phyloP scores from a whole-genome alignment of 2,113 vertebrate species.

The Entosphenus tridentatus region DNA sequence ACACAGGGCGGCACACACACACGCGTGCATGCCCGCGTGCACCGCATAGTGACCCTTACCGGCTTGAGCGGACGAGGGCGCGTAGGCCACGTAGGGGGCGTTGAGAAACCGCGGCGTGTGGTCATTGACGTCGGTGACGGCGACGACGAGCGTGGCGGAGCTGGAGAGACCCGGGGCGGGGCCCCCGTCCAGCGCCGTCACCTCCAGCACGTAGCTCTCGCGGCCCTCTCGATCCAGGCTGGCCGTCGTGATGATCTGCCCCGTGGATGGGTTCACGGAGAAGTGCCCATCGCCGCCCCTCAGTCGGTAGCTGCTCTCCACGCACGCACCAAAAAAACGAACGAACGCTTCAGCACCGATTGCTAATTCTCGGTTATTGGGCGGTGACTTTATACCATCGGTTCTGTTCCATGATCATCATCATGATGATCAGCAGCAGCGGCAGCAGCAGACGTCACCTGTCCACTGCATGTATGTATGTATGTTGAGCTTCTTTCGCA shows the following conservation, averaged over 20 bases:
- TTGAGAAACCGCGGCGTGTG: constrained; percentile 86
- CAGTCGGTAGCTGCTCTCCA: constrained; percentile 47
- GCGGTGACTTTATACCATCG: neutral
- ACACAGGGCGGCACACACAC: neutral
- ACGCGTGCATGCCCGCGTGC: neutral
- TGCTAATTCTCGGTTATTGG: neutral
- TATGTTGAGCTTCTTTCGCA: too few species aligned
- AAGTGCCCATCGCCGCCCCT: constrained; percentile 63
- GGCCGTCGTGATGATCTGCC: constrained; percentile 80
- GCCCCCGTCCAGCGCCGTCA: constrained; percentile 59
- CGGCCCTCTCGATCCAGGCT: constrained; percentile 50
- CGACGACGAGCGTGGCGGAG: constrained; percentile 54
- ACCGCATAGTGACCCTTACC: constrained; percentile 24
- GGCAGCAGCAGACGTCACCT: too few species aligned
- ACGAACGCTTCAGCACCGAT: neutral
- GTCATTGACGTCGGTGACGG: constrained; percentile 62
- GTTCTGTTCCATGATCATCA: too few species aligned
- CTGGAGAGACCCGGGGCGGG: constrained; percentile 45
- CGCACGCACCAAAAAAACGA: neutral
- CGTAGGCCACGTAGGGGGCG: constrained; percentile 83
- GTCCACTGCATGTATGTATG: too few species aligned
- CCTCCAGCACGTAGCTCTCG: constrained; percentile 56
- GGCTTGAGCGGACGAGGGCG: constrained; percentile 48
- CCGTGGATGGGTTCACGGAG: constrained; percentile 85
- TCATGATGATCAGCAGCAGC: too few species aligned